Conservation (phyloP, 2,888 invertebrate species). For the Hoplodrina blanda region DNA sequence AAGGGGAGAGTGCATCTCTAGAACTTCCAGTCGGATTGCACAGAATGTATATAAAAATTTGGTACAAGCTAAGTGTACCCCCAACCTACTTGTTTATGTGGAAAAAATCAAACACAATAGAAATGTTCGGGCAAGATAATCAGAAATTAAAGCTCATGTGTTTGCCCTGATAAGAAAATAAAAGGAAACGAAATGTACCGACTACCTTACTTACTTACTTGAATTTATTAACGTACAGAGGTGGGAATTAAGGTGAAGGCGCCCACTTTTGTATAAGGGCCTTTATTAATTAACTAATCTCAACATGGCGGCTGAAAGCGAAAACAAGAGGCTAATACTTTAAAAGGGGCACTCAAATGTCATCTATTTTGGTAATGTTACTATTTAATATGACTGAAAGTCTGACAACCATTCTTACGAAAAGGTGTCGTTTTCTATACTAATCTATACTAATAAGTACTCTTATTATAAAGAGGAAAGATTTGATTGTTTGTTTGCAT, state of each 20-base stretch:
- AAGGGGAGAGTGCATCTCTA: too few species aligned
- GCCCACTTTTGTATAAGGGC: slow-evolving; percentile 7
- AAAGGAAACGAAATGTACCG: slow-evolving; percentile 35
- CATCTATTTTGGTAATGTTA: background rate
- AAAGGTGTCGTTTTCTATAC: too few species aligned
- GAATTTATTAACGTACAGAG: slow-evolving; percentile 38
- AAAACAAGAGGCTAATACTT: background rate
- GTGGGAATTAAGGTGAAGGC: slow-evolving; percentile 5
- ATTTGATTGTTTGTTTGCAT: too few species aligned
- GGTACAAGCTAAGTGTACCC: slow-evolving; percentile 12
- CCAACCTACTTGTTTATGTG: slow-evolving; percentile 46
- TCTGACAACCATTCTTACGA: too few species aligned
- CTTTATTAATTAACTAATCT: slow-evolving; percentile 46
- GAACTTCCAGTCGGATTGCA: too few species aligned
- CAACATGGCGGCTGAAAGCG: background rate
- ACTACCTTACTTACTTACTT: slow-evolving; percentile 45
- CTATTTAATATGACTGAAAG: background rate
- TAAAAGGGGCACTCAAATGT: background rate
- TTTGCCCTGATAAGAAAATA: slow-evolving; percentile 56
- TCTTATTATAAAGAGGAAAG: too few species aligned
- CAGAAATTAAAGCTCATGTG: slow-evolving; percentile 65
- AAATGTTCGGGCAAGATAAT: slow-evolving; percentile 58
- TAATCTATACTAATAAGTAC: too few species aligned
- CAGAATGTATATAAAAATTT: too few species aligned
- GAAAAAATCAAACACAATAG: slow-evolving; percentile 62